A percentile compares a stretch with the other conserved stretches of the same genome.
These are phyloP conservation scores for Creontiades dilutus DNA, from an alignment of 2,888 invertebrate genomes.

Conservation along the genomic window DNA sequence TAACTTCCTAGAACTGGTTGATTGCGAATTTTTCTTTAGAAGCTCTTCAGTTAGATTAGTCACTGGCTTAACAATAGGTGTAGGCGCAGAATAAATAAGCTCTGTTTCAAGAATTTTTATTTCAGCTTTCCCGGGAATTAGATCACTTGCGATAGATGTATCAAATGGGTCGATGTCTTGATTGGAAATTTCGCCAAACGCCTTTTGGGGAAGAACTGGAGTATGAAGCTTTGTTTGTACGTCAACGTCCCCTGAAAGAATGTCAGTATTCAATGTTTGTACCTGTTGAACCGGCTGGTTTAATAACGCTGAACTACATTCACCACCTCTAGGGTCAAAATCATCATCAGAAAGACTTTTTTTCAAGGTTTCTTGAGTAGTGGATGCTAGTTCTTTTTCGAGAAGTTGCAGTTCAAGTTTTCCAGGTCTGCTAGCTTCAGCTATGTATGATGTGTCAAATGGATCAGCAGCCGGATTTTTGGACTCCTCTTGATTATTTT, in stretches of 20 bases:
- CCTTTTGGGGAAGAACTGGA: slow-evolving; percentile 76
- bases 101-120: slow-evolving; percentile 88
- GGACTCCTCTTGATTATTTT: neutral
- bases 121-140: slow-evolving; percentile 88
- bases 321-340: slow-evolving; percentile 81
- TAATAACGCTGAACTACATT: slow-evolving; percentile 74
- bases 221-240: slow-evolving; percentile 75
- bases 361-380: slow-evolving; percentile 78
- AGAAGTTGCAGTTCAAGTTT: slow-evolving; percentile 88
- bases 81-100: slow-evolving; percentile 81
- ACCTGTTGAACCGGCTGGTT: neutral
- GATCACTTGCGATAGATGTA: slow-evolving; percentile 84
- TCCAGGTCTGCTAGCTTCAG: slow-evolving; percentile 82
- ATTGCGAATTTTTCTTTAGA: slow-evolving; percentile 68
- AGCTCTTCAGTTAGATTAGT: slow-evolving; percentile 72
- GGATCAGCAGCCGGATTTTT: slow-evolving; percentile 80
- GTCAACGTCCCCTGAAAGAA: slow-evolving; percentile 76
- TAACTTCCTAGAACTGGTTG: slow-evolving; percentile 51
- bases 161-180: slow-evolving; percentile 87
- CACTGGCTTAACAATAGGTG: slow-evolving; percentile 51
- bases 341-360: slow-evolving; percentile 85
- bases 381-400: slow-evolving; percentile 84
- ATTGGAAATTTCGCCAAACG: slow-evolving; percentile 76
- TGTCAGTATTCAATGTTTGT: slow-evolving; percentile 78
- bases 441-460: slow-evolving; percentile 84